These are phyloP conservation scores for Trichacis sp. DNA, from an alignment of 2,888 invertebrate species.

Conservation along the genomic window DNA sequence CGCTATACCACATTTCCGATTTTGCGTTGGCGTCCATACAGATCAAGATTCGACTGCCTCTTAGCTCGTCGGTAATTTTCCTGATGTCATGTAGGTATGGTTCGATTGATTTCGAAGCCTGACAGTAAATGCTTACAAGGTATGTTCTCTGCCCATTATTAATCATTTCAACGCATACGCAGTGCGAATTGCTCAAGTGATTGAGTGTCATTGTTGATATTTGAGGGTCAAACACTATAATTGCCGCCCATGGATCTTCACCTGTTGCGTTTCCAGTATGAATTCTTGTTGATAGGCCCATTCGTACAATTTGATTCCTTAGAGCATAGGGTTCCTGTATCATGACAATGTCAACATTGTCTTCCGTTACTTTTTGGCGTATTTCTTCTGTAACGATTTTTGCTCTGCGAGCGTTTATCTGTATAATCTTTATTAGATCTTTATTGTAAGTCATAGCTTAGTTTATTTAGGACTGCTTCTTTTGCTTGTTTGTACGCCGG, in stretches of 20 bases:
- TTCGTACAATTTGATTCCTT: neutral
- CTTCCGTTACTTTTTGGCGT: neutral
- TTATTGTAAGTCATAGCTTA: too few species aligned
- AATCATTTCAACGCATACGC: neutral
- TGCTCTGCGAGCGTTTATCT: constrained; percentile 12
- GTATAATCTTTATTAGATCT: neutral
- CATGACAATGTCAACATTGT: neutral
- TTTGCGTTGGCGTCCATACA: constrained; percentile 20
- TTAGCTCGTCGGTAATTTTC: neutral
- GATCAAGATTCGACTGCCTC: constrained; percentile 6
- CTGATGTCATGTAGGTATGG: neutral
- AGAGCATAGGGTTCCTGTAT: constrained; percentile 7
- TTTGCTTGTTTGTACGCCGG: constrained; percentile 10
- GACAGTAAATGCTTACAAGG: constrained; percentile 16
- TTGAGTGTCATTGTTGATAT: neutral
- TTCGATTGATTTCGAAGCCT: neutral
- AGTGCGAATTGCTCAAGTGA: neutral
- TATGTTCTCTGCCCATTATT: neutral
- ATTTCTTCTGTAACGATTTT: neutral
- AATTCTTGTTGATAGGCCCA: neutral
- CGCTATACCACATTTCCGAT: constrained; percentile 4
- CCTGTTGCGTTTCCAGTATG: neutral
- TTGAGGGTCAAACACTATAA: neutral
- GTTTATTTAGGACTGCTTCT: too few species aligned
- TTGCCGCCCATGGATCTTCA: neutral